phyloP scores from a whole-genome alignment of 1,140 invertebrate genomes.

The Heliothis virescens region DNA sequence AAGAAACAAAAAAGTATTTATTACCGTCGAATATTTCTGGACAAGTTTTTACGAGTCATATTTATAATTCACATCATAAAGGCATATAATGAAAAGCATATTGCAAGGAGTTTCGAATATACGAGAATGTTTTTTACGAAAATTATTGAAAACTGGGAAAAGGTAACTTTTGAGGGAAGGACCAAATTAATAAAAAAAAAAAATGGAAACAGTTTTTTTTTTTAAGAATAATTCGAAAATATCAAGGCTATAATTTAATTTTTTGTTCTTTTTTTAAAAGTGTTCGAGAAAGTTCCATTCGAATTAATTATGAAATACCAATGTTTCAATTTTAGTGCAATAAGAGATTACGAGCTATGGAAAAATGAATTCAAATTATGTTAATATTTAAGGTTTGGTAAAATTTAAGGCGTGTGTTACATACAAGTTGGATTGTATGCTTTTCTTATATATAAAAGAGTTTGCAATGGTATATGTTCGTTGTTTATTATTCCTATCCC shows the following conservation, averaged over 20 bases:
- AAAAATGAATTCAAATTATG: conserved; percentile 19
- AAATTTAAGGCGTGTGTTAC: conserved; percentile 39
- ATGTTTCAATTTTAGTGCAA: conserved; percentile 7
- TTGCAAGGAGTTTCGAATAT: not conserved
- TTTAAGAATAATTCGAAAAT: no score
- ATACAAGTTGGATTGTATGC: conserved; percentile 58
- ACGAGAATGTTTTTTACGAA: not conserved
- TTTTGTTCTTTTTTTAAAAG: not conserved
- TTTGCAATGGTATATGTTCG: conserved; percentile 54
- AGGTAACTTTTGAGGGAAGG: not conserved
- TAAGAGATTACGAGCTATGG: not conserved
- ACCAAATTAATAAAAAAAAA: not conserved
- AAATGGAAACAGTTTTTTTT: not conserved
- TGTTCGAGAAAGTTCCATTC: not conserved
- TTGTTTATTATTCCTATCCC: not conserved
- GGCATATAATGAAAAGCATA: conserved; percentile 15
- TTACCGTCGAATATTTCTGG: conserved; percentile 27
- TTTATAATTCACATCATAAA: not conserved
- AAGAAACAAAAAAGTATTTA: conserved; percentile 10
- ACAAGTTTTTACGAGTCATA: conserved; percentile 40
- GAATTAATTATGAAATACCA: not conserved
- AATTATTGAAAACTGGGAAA: not conserved
- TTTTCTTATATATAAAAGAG: conserved; percentile 63
- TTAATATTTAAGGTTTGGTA: conserved; percentile 40
- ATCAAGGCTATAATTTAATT: no score